Evolutionary conservation across 2,797 vertebrate species (phyloP).

Genomic region (Rhadinocentrus ornatus): DNA sequence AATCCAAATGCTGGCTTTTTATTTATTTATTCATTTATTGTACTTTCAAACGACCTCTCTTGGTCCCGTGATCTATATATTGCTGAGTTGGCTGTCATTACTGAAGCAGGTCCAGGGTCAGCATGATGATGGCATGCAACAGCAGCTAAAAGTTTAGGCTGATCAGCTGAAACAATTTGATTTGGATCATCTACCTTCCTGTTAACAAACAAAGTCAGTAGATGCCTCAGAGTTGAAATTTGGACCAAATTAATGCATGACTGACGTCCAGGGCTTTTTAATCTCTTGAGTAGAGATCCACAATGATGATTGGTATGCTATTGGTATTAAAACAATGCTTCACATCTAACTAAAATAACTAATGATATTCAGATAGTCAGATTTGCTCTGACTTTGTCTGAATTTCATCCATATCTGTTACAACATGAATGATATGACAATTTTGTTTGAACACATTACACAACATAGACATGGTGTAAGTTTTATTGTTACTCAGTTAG

Average conservation of each 20-base stretch:
- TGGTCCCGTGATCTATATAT: slow-evolving; percentile 22
- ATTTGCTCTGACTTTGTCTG: not conserved
- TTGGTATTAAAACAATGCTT: not conserved
- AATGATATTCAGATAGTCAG: not conserved
- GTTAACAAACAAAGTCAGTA: slow-evolving; percentile 29
- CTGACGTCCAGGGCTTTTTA: slow-evolving; percentile 23
- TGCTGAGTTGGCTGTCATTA: slow-evolving; percentile 13
- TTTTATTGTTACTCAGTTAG: not conserved
- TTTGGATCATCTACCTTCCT: slow-evolving; percentile 21
- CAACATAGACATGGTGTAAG: not conserved
- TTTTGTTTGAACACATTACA: not conserved
- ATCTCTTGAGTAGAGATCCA: slow-evolving; percentile 1
- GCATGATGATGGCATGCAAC: slow-evolving; percentile 33
- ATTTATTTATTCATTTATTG: too few relatives aligned
- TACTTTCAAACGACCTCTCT: slow-evolving; percentile 22
- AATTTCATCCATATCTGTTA: not conserved
- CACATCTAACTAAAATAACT: not conserved
- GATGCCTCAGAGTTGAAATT: slow-evolving; percentile 42
- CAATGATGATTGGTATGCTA: not conserved
- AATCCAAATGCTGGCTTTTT: not conserved
- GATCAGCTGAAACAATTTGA: slow-evolving; percentile 37
- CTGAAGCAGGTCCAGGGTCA: slow-evolving; percentile 33
- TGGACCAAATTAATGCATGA: slow-evolving; percentile 32
- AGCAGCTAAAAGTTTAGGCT: slow-evolving; percentile 39
- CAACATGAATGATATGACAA: not conserved